phyloP scores from a whole-genome alignment of 2,113 vertebrate genomes.

The Halichoerus grypus region DNA sequence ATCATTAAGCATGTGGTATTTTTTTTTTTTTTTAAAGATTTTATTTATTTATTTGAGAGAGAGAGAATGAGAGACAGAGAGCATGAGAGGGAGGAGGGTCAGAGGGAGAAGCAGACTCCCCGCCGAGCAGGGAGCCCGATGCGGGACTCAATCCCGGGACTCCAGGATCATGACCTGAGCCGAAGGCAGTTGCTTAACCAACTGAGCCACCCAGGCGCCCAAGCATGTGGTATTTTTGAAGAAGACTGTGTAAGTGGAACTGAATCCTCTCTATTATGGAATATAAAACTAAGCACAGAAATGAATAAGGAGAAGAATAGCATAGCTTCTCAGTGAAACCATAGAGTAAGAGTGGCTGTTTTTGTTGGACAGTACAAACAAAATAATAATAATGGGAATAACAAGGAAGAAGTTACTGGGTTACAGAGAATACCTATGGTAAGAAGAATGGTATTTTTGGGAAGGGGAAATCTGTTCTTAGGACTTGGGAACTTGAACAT shows the following conservation, averaged over 20 bases:
- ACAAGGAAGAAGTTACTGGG: not conserved
- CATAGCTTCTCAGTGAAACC: not conserved
- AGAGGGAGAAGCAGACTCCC: too few relatives aligned
- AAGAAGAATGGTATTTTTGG: slow-evolving; percentile 4
- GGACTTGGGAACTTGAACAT: slow-evolving; percentile 25
- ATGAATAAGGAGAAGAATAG: not conserved
- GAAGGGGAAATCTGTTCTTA: not conserved
- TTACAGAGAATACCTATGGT: slow-evolving; percentile 9
- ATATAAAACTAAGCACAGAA: not conserved
- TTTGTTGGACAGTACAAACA: not conserved
- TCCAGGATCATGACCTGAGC: too few relatives aligned
- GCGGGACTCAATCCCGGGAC: too few relatives aligned
- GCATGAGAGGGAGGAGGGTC: too few relatives aligned
- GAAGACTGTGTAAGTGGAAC: not conserved
- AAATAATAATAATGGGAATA: not conserved
- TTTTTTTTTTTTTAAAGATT: too few relatives aligned
- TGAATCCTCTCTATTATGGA: not conserved
- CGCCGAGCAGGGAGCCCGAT: too few relatives aligned
- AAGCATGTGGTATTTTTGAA: not conserved
- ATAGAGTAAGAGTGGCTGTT: not conserved
- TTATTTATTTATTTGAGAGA: too few relatives aligned
- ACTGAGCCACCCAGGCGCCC: too few relatives aligned
- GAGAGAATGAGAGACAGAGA: too few relatives aligned
- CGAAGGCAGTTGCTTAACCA: too few relatives aligned
- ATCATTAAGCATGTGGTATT: not conserved